Conservation (phyloP, 2,113 vertebrate species). For the Paramormyrops kingsleyae region DNA sequence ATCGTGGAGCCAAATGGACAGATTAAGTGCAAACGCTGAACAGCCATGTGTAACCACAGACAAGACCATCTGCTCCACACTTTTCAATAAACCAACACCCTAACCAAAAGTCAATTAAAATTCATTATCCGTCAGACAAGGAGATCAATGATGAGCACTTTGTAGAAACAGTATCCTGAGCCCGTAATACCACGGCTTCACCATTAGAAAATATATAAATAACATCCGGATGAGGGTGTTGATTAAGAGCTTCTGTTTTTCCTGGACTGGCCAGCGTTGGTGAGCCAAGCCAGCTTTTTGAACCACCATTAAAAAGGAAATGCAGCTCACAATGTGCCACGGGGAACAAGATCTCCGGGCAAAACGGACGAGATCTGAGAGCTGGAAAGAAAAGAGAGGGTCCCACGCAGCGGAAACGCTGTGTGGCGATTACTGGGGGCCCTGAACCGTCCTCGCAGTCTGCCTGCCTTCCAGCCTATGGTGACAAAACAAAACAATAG, state of each 20-base stretch:
- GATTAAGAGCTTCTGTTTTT: not conserved
- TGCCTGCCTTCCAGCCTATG: not conserved
- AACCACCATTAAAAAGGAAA: not conserved
- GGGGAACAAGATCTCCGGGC: not conserved
- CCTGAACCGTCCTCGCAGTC: not conserved
- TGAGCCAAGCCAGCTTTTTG: not conserved
- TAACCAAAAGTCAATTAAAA: not conserved
- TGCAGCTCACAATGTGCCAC: not conserved
- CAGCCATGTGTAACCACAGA: not conserved
- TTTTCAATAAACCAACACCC: not conserved
- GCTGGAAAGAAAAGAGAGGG: not conserved
- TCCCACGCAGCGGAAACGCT: not conserved
- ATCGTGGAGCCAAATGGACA: not conserved
- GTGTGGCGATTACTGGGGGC: not conserved
- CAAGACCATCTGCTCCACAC: not conserved
- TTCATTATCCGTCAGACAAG: not conserved
- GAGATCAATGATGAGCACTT: not conserved
- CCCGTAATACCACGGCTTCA: not conserved
- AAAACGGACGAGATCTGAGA: not conserved
- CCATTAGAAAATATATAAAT: not conserved
- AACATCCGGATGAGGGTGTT: not conserved
- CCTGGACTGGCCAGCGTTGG: not conserved
- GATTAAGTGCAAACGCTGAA: not conserved
- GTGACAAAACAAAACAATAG: not conserved
- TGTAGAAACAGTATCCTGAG: not conserved